phyloP scores from a whole-genome alignment of 2,113 vertebrate genomes.

The Euleptes europaea region DNA sequence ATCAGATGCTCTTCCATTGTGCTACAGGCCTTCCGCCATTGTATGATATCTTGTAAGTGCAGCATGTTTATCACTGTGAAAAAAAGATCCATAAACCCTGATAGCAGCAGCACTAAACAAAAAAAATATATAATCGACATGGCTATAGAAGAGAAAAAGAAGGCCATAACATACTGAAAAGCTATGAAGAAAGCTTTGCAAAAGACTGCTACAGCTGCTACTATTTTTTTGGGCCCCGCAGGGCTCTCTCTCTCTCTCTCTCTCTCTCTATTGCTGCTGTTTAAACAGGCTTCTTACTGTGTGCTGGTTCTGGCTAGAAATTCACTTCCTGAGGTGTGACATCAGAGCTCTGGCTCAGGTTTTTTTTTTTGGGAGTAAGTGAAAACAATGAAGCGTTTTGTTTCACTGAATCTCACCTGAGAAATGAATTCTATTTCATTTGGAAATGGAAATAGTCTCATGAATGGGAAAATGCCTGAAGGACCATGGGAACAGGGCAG shows the following conservation, averaged over 20 bases:
- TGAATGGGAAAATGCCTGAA: neutral
- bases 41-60: too few relatives aligned
- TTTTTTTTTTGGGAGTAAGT: neutral
- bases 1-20: too few relatives aligned
- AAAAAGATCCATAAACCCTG: neutral
- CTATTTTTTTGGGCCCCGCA: neutral
- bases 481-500: neutral
- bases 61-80: too few relatives aligned
- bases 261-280: neutral
- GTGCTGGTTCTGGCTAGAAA: neutral
- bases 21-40: too few relatives aligned
- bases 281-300: neutral
- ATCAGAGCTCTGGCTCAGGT: neutral
- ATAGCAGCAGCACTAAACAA: neutral
- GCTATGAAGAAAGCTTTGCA: neutral
- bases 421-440: neutral
- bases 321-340: neutral
- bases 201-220: neutral
- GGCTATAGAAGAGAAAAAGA: neutral
- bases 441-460: neutral
- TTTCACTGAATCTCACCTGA: neutral
- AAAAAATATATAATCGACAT: neutral
- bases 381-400: slow-evolving; percentile 2
- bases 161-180: neutral
- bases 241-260: too few relatives aligned